Base-by-base conservation (phyloP, 2,113 vertebrate genomes). In the Perca schrenkii region DNA sequence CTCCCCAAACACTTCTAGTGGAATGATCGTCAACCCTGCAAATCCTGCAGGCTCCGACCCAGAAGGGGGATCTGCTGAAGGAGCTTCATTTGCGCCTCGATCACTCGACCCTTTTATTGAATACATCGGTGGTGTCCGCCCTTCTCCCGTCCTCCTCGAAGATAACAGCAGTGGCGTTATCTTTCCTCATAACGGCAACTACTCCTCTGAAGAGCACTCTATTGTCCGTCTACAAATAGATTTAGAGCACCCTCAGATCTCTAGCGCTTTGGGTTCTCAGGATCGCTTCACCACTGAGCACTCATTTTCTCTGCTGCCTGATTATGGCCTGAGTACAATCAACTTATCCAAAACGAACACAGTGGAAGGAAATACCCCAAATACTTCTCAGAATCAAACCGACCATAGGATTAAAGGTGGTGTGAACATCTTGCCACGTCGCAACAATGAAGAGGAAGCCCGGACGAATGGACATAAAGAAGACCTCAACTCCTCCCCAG, bases 171-270 rank as follows among this genome's bases (percentile, higher is more conserved):
- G 50, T 13, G 31, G 31, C 25, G 2, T 60, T 36, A 47, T 67
- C 36, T 57, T 66, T 65, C 52, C 74, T 62, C 28, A 89, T 91
- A 72, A 86, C 91, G 82, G 88, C 53, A 86, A 89, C 90, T 90
- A 89, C 90, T 90, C 80, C 56, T 88, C 93, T 84, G 86, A 91
- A 74, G 90, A 92, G 0, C 88, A 84, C 86, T 89, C 89, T 52
- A 89, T 90, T 86, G 70, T 89, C 83, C 85, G 65, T 90, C 87
- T 94, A 13, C 22, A 25, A 50, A 71, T 28, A 4, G 21, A 74
- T 77, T 36, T 22, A 62, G 60, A 81, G 10, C 16, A 22, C 8
- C 28, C 13, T 65, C 71, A 47, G 17, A 19, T 4, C 15, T 61
- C 77, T 40, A 1, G 62, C 10, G 62, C 15, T 67, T 60, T 71